These are phyloP conservation scores for Gallinago jamesoni DNA, from an alignment of 2,113 vertebrate species.

Conservation along the genomic window DNA sequence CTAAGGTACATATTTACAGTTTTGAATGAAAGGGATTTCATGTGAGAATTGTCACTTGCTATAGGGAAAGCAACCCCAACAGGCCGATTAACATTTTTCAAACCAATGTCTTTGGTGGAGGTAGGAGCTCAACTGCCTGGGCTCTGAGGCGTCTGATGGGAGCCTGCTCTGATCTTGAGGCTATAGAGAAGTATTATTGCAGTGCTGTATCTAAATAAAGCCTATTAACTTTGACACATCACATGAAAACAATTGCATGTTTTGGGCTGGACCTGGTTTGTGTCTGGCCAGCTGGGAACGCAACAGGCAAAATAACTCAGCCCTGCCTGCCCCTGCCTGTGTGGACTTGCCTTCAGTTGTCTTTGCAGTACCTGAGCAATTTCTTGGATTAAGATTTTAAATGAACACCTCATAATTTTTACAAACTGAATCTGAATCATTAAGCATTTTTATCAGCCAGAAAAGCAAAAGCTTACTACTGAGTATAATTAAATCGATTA, in stretches of 20 bases:
- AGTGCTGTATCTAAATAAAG: not conserved
- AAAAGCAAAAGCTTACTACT: not conserved
- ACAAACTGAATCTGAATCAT: not conserved
- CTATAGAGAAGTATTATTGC: not conserved
- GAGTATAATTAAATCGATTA: constrained; percentile 4
- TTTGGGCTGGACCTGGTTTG: constrained; percentile 20
- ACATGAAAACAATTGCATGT: not conserved
- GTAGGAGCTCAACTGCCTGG: not conserved
- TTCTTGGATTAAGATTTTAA: constrained; percentile 5
- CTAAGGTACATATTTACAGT: not conserved
- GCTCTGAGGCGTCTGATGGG: not conserved
- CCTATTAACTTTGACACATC: not conserved
- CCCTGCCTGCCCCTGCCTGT: constrained; percentile 18
- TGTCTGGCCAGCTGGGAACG: constrained; percentile 17
- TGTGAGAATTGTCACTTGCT: not conserved
- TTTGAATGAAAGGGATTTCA: not conserved
- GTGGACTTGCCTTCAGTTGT: not conserved
- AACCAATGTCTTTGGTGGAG: not conserved
- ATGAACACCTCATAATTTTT: not conserved
- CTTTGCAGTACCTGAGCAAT: not conserved
- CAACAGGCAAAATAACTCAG: not conserved
- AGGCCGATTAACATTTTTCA: not conserved
- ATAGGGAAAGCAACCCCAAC: not conserved
- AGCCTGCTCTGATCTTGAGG: not conserved
- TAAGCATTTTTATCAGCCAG: constrained; percentile 5